phyloP scores from a whole-genome alignment of 2,113 vertebrate species.

The Ictalurus punctatus region DNA sequence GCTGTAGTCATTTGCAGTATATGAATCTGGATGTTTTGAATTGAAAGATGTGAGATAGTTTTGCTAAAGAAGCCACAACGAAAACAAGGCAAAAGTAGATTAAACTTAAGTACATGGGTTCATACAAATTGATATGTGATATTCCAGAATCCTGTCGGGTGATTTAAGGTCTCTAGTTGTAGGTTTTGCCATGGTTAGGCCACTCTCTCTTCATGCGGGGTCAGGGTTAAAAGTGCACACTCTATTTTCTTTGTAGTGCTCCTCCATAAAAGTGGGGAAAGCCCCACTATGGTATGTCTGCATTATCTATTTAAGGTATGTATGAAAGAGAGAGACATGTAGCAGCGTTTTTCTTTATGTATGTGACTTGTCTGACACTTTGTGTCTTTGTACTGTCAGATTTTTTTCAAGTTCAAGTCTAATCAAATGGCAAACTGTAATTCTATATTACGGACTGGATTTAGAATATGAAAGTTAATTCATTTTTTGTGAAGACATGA shows the following conservation, averaged over 20 bases:
- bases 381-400: not conserved
- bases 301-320: constrained; percentile 63
- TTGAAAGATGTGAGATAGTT: constrained; percentile 54
- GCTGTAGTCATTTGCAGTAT: constrained; percentile 69
- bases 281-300: constrained; percentile 61
- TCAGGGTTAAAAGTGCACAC: constrained; percentile 76
- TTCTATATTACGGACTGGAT: not conserved
- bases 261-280: constrained; percentile 71
- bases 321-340: constrained; percentile 16
- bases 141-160: constrained; percentile 66
- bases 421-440: not conserved
- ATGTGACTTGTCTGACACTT: not conserved
- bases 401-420: not conserved
- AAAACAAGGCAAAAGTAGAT: constrained; percentile 53
- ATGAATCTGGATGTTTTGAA: constrained; percentile 69
- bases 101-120: constrained; percentile 41
- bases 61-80: constrained; percentile 35
- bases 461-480: not conserved
- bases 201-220: constrained; percentile 67
- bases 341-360: constrained; percentile 41
- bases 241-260: constrained; percentile 74
- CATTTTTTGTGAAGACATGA: not conserved
- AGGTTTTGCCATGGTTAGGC: constrained; percentile 58
- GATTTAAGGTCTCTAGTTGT: constrained; percentile 71
- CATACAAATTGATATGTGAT: constrained; percentile 70